phyloP scores from a whole-genome alignment of 1,140 invertebrate genomes.

The Lepidurus packardi region DNA sequence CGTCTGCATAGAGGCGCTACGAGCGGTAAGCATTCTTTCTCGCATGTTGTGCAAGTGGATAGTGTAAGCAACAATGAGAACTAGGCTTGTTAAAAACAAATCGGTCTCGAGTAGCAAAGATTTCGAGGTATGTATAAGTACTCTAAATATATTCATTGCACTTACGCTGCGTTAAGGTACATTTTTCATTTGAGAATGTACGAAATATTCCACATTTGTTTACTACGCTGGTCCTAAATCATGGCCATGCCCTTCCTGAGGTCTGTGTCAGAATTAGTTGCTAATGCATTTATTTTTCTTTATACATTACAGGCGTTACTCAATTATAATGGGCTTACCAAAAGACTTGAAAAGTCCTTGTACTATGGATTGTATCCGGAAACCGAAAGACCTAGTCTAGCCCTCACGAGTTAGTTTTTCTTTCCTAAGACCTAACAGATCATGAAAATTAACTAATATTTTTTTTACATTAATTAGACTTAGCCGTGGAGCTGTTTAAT shows the following conservation, averaged over 20 bases:
- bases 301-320: slow-evolving; percentile 53
- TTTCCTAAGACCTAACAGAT: slow-evolving; percentile 17
- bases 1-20: too few species aligned
- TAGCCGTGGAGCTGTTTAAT: slow-evolving; percentile 74
- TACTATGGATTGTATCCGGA: slow-evolving; percentile 70
- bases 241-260: background rate
- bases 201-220: background rate
- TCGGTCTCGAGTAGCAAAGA: background rate
- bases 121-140: background rate
- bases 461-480: slow-evolving; percentile 54
- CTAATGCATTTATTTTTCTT: slow-evolving; percentile 34
- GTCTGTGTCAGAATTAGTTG: background rate
- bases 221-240: background rate
- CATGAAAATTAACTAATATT: slow-evolving; percentile 27
- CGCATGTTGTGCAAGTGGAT: background rate
- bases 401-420: slow-evolving; percentile 61
- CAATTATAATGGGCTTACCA: slow-evolving; percentile 65
- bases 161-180: background rate
- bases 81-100: background rate
- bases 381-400: slow-evolving; percentile 65
- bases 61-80: background rate
- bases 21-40: too few species aligned
- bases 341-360: slow-evolving; percentile 72
- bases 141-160: background rate
- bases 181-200: background rate